Conservation (phyloP, 2,113 vertebrate genomes). For the Pyxicephalus adspersus region DNA sequence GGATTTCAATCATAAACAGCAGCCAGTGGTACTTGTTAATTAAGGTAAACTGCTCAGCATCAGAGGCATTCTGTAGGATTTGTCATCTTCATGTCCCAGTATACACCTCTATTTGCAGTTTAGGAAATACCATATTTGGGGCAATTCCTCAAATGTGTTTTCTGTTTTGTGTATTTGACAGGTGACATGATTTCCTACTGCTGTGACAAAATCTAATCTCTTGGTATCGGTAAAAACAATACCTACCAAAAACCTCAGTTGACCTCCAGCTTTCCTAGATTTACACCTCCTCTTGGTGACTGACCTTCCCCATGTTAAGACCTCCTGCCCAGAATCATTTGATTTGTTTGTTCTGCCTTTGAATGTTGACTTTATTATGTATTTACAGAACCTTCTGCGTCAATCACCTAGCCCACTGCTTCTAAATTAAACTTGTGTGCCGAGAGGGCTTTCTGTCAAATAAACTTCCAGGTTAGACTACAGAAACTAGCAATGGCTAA, state of each 20-base stretch:
- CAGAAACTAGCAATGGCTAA: not conserved
- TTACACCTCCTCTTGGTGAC: not conserved
- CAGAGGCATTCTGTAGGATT: not conserved
- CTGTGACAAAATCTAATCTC: constrained; percentile 22
- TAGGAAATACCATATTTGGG: not conserved
- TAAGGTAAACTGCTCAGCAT: not conserved
- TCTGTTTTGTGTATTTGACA: not conserved
- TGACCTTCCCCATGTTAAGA: constrained; percentile 3
- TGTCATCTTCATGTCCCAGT: not conserved
- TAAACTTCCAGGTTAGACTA: constrained; percentile 6
- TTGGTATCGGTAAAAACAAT: constrained; percentile 7
- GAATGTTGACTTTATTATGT: constrained; percentile 29
- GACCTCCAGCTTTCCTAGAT: constrained; percentile 27
- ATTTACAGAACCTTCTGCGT: not conserved
- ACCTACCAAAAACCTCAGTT: not conserved
- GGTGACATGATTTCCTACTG: constrained; percentile 14
- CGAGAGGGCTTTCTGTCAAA: constrained; percentile 32
- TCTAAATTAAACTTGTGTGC: constrained; percentile 28
- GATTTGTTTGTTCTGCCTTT: constrained; percentile 15
- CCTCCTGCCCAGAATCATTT: constrained; percentile 2
- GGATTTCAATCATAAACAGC: not conserved
- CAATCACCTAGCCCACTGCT: constrained; percentile 31
- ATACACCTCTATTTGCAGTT: not conserved
- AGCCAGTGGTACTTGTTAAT: constrained; percentile 2
- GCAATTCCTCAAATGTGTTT: not conserved